These are phyloP conservation scores for Gryon sp. DNA, from an alignment of 1,140 invertebrate species.

Conservation along the genomic window DNA sequence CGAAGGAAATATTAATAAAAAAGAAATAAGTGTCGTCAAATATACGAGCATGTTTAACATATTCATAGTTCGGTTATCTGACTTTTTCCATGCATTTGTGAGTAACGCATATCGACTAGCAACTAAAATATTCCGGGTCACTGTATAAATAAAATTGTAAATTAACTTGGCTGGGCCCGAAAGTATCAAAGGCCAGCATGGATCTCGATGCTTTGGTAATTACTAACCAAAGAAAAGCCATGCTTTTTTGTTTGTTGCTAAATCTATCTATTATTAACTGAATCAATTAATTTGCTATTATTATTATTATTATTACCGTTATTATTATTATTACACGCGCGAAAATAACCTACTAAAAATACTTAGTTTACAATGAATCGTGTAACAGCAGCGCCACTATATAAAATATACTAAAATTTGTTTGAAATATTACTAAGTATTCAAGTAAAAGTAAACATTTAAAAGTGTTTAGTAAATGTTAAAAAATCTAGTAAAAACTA, in stretches of 20 bases:
- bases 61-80: constrained; percentile 63
- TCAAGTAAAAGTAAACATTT: too few species aligned
- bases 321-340: too few species aligned
- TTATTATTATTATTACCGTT: too few species aligned
- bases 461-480: too few species aligned
- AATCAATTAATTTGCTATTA: too few species aligned
- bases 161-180: constrained; percentile 49
- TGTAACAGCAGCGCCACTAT: too few species aligned
- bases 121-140: constrained; percentile 62
- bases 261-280: too few species aligned
- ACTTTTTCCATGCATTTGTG: constrained; percentile 61
- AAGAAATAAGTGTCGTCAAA: constrained; percentile 48
- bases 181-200: constrained; percentile 62
- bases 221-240: constrained; percentile 15
- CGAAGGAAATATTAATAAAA: constrained; percentile 57
- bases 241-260: background rate
- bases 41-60: constrained; percentile 47
- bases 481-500: too few species aligned
- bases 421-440: too few species aligned
- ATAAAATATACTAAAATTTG: too few species aligned
- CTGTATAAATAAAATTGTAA: constrained; percentile 65
- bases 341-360: too few species aligned
- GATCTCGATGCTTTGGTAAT: constrained; percentile 47
- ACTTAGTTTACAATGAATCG: too few species aligned
- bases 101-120: constrained; percentile 59